Percentiles rank a stretch among this genome's conserved stretches.
These are phyloP conservation scores for Mionectes olivaceus DNA, from an alignment of 2,797 vertebrate species.

Conservation along the genomic window DNA sequence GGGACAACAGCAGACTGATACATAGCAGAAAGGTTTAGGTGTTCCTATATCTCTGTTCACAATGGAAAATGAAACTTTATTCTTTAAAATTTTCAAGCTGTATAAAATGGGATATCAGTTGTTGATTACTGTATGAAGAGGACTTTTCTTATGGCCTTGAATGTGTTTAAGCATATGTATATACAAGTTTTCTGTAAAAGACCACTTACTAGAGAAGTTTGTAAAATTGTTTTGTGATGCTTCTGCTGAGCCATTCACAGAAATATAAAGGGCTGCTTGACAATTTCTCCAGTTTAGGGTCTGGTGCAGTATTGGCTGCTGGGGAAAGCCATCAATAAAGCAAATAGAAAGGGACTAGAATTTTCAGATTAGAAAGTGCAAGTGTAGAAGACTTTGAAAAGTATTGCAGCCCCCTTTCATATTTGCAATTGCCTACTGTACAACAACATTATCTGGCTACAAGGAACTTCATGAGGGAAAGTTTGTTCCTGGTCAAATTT, in stretches of 20 bases:
- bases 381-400: not conserved
- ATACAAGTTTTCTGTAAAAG: not conserved
- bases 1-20: not conserved
- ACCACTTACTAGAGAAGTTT: not conserved
- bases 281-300: not conserved
- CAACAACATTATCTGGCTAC: not conserved
- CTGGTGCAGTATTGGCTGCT: not conserved
- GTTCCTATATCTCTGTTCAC: not conserved
- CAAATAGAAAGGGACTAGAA: not conserved
- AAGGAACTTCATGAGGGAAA: not conserved
- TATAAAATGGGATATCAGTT: not conserved
- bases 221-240: not conserved
- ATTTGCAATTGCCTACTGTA: not conserved
- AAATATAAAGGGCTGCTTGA: conserved; percentile 23
- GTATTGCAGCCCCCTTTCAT: not conserved
- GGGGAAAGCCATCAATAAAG: not conserved
- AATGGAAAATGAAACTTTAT: not conserved
- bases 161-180: not conserved
- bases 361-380: not conserved
- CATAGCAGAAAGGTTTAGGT: not conserved
- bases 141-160: not conserved
- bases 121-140: not conserved
- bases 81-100: not conserved
- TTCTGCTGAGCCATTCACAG: conserved; percentile 37
- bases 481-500: not conserved